These are phyloP conservation scores for Drosophila lacteicornis DNA, from an alignment of 1,140 invertebrate genomes.

Conservation along the genomic window DNA sequence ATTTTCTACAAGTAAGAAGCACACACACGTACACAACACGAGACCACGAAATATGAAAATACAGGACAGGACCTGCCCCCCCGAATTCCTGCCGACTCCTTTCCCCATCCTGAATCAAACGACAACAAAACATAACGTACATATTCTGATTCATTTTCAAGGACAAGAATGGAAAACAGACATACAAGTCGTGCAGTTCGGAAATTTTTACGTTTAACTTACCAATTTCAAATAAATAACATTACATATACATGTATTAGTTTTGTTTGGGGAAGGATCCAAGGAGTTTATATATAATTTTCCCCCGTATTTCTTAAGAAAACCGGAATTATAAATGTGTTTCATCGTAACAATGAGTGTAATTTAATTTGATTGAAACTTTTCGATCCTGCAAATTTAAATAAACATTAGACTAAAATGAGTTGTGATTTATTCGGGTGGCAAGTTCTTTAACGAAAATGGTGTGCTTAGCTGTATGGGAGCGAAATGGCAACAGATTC, in stretches of 20 bases:
- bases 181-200: neutral
- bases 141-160: constrained; percentile 18
- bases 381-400: constrained; percentile 25
- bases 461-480: no score
- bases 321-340: neutral
- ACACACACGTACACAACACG: constrained; percentile 5
- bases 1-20: constrained; percentile 27
- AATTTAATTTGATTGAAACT: constrained; percentile 20
- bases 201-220: constrained; percentile 7
- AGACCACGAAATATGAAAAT: constrained; percentile 18
- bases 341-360: constrained; percentile 14
- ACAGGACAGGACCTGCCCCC: neutral
- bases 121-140: neutral
- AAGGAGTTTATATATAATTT: constrained; percentile 5
- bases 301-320: neutral
- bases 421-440: neutral
- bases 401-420: constrained; percentile 28
- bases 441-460: neutral
- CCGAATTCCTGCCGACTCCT: constrained; percentile 3
- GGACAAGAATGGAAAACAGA: neutral
- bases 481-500: no score
- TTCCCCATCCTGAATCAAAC: constrained; percentile 1
- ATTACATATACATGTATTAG: constrained; percentile 15
- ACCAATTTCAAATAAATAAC: constrained; percentile 27
- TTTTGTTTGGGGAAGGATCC: constrained; percentile 8